A percentile compares a stretch with the other conserved stretches of the same genome.
These are phyloP conservation scores for Melitaea cinxia DNA, from an alignment of 1,140 invertebrate species.

Conservation along the genomic window DNA sequence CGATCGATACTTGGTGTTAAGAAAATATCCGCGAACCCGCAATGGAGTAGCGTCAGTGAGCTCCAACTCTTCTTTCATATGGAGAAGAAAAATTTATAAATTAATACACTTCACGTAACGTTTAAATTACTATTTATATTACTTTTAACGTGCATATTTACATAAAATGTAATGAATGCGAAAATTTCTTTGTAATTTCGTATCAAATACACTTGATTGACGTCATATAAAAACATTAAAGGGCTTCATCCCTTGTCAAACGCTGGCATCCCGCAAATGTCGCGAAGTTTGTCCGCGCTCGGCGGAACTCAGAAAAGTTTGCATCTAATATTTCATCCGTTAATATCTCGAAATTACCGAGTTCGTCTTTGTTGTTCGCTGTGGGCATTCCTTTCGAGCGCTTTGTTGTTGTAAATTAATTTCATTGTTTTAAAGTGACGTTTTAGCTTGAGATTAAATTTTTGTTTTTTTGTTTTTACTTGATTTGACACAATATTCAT, in stretches of 20 bases:
- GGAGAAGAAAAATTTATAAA: no score
- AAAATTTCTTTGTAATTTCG: slow-evolving; percentile 2
- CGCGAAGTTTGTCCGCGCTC: slow-evolving; percentile 49
- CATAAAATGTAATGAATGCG: no score
- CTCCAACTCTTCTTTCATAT: no score
- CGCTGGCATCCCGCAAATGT: slow-evolving; percentile 70
- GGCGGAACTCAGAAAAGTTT: slow-evolving; percentile 62
- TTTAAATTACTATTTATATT: no score
- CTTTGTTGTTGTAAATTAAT: slow-evolving; percentile 57
- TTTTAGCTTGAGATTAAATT: slow-evolving; percentile 17
- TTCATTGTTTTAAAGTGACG: slow-evolving; percentile 38
- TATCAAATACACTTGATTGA: background rate
- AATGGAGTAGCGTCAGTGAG: no score
- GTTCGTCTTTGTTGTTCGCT: slow-evolving; percentile 66
- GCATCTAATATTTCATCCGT: slow-evolving; percentile 64
- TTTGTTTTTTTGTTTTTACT: no score
- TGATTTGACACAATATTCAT: no score
- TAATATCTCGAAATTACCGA: slow-evolving; percentile 47
- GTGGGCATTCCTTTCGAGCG: slow-evolving; percentile 49
- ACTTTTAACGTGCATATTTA: no score
- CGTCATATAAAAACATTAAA: slow-evolving; percentile 50
- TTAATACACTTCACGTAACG: no score
- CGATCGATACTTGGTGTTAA: no score
- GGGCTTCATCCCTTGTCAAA: slow-evolving; percentile 64
- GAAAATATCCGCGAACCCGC: no score